Percentiles rank a stretch among this genome's conserved stretches.
These are phyloP conservation scores for Periplaneta americana DNA, from an alignment of 1,140 invertebrate genomes.

Conservation along the genomic window DNA sequence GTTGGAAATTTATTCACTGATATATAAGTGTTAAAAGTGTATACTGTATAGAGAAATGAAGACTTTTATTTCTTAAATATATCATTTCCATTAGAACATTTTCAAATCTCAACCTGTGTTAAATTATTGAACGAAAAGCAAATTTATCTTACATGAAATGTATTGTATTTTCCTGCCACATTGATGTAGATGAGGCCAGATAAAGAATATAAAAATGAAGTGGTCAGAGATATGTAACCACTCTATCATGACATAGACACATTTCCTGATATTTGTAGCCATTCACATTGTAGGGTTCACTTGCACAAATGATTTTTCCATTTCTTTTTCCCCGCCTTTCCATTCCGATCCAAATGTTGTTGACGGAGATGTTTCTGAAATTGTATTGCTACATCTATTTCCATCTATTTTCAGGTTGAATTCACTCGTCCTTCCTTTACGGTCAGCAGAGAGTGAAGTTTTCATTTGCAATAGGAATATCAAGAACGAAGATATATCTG, in stretches of 20 bases:
- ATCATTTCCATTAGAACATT: no score
- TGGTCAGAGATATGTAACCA: not conserved
- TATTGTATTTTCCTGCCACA: no score
- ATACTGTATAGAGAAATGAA: no score
- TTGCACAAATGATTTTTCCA: not conserved
- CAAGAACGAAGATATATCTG: not conserved
- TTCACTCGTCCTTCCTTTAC: not conserved
- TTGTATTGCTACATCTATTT: not conserved
- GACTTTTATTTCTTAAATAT: no score
- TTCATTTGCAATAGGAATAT: not conserved
- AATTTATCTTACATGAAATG: no score
- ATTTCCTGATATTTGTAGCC: not conserved
- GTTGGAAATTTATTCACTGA: no score
- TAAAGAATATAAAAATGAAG: not conserved
- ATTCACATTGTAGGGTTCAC: not conserved
- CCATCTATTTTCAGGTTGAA: not conserved
- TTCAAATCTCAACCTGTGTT: no score
- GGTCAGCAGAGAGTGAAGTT: not conserved
- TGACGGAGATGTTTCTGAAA: not conserved
- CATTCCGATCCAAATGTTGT: not conserved
- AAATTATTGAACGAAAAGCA: no score
- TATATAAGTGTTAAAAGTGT: no score
- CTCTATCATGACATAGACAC: not conserved
- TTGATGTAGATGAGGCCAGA: no score
- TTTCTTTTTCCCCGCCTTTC: not conserved